These are phyloP conservation scores for Cygnus olor DNA, from an alignment of 2,797 vertebrate genomes.

Conservation along the genomic window DNA sequence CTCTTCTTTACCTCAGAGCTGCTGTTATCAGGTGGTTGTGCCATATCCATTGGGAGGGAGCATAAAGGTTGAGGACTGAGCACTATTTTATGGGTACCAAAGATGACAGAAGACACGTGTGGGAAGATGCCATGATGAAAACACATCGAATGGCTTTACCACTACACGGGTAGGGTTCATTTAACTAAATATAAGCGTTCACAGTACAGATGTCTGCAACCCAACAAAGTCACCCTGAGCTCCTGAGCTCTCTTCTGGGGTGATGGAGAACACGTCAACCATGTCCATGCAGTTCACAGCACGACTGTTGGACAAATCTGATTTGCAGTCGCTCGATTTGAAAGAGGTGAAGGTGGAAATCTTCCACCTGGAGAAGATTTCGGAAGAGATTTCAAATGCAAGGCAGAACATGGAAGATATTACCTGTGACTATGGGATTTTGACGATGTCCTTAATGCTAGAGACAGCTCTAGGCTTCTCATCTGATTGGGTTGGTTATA, in stretches of 20 bases:
- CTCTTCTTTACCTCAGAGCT: not conserved
- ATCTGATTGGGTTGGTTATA: not conserved
- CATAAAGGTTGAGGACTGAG: not conserved
- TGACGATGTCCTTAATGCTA: not conserved
- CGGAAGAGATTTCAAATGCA: not conserved
- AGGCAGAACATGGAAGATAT: not conserved
- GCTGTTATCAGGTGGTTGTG: not conserved
- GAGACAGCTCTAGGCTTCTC: not conserved
- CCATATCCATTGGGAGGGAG: not conserved
- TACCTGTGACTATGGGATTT: not conserved
- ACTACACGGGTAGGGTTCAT: not conserved
- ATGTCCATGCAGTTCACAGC: not conserved
- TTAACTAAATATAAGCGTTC: not conserved
- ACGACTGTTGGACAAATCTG: not conserved
- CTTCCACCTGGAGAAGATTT: not conserved
- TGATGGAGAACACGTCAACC: not conserved
- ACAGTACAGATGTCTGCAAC: rapidly evolving
- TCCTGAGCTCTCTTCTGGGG: not conserved
- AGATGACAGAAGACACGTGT: not conserved
- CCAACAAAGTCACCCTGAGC: not conserved
- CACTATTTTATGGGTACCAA: not conserved
- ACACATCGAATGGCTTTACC: not conserved
- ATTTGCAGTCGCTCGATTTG: not conserved
- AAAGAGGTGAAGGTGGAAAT: not conserved
- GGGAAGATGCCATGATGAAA: not conserved